These are phyloP conservation scores for Apodemia zela DNA, from an alignment of 2,888 invertebrate species.

Conservation along the genomic window DNA sequence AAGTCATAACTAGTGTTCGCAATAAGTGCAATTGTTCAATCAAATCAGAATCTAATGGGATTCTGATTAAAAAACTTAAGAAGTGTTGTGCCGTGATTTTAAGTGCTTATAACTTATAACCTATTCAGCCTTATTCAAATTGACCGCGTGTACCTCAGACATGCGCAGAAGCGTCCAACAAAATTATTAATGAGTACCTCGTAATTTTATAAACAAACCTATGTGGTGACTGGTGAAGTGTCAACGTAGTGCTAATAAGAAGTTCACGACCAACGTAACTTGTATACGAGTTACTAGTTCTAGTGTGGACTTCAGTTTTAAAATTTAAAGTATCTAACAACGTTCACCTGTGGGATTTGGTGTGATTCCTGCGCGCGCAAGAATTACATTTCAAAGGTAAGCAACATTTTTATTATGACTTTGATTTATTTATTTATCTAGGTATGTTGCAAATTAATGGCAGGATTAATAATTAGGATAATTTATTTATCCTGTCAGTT, in stretches of 20 bases:
- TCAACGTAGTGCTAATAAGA: slow-evolving; percentile 54
- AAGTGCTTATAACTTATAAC: slow-evolving; percentile 41
- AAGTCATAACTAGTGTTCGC: slow-evolving; percentile 22
- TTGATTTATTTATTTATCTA: not conserved
- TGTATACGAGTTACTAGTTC: slow-evolving; percentile 28
- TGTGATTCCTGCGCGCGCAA: slow-evolving; percentile 77
- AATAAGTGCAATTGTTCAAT: slow-evolving; percentile 6
- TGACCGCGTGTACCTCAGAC: slow-evolving; percentile 67
- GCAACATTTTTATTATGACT: slow-evolving; percentile 28
- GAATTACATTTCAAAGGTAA: slow-evolving; percentile 67
- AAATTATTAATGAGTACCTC: slow-evolving; percentile 69
- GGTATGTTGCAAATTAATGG: not conserved
- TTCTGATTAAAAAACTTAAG: slow-evolving; percentile 51
- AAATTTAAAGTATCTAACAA: slow-evolving; percentile 58
- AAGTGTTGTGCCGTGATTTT: slow-evolving; percentile 54
- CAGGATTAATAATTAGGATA: not conserved
- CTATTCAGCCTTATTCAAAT: slow-evolving; percentile 72
- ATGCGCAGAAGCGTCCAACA: slow-evolving; percentile 68
- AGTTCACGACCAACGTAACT: slow-evolving; percentile 42
- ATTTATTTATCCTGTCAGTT: not conserved
- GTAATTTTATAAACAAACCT: slow-evolving; percentile 75
- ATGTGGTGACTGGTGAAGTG: slow-evolving; percentile 50
- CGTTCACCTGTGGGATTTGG: slow-evolving; percentile 77
- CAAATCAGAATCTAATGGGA: slow-evolving; percentile 37
- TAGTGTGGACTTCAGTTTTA: slow-evolving; percentile 34